Evolutionary conservation across 2,888 invertebrate species (phyloP).

Genomic region (Caenorhabditis wallacei): DNA sequence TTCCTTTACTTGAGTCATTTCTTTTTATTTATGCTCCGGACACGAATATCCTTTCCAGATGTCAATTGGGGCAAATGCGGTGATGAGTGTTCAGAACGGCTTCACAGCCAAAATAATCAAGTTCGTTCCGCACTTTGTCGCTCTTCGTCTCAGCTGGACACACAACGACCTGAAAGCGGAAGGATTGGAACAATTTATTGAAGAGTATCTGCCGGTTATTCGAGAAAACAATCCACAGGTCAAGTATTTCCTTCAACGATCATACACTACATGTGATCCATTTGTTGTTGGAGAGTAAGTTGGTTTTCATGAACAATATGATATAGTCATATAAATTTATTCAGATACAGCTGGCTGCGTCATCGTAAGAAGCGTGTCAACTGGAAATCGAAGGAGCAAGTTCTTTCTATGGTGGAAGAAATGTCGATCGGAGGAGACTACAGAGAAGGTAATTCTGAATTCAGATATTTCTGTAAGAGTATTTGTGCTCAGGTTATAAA

Average conservation of each 20-base stretch:
- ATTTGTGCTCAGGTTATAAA: conserved; percentile 68
- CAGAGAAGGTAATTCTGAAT: conserved; percentile 68
- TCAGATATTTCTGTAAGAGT: neutral
- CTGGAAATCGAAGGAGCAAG: conserved; percentile 78
- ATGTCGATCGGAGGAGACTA: conserved; percentile 81
- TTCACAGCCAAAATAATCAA: conserved; percentile 71
- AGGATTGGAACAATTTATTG: conserved; percentile 81
- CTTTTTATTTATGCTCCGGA: neutral
- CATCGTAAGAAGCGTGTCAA: conserved; percentile 74
- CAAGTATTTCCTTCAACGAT: conserved; percentile 52
- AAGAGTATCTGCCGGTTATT: conserved; percentile 80
- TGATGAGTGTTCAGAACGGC: conserved; percentile 75
- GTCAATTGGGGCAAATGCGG: conserved; percentile 76
- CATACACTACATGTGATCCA: conserved; percentile 80
- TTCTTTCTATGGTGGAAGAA: conserved; percentile 81
- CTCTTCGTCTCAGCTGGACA: conserved; percentile 80
- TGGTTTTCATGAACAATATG: neutral
- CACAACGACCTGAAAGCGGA: conserved; percentile 78
- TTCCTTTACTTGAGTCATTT: neutral
- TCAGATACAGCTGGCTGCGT: conserved; percentile 74
- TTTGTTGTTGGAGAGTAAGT: conserved; percentile 81
- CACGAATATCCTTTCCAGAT: conserved; percentile 61
- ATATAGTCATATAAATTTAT: conserved; percentile 4
- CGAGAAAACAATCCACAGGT: conserved; percentile 70
- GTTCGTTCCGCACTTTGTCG: conserved; percentile 78